Evolutionary conservation across 2,888 invertebrate species (phyloP), one percentile per base, ranked within the genome.

Genomic region (Drosophila bunnanda): DNA sequence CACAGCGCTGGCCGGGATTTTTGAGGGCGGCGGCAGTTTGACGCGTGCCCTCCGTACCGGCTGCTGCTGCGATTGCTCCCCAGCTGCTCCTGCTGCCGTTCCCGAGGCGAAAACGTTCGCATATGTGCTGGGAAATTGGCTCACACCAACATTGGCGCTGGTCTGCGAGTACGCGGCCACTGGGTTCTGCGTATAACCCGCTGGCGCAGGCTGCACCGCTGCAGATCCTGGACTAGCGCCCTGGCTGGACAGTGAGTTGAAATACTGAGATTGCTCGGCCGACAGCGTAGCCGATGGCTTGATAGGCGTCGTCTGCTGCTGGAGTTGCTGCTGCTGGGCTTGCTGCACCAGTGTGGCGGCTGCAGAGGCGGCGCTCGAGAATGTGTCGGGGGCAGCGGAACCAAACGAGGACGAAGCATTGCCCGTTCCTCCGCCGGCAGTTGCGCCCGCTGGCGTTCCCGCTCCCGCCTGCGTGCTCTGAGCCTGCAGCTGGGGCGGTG

Each of bases 1-100:
- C 41, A 99, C 98, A 25, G 98, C 98, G 65, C 96, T 96, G 58
- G 97, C 94, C 44, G 98, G 98, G 89, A 99, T 99, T 96, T 96
- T 97, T 43, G 97, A 97, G 8, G 97, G 97, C 32, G 97, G 97
- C 25, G 97, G 97, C 67, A 97, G 94, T 77, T 96, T 93, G 32
- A 96, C 95, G 67, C 96, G 95, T 61, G 94, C 95, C 56, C 93
- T 90, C 44, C 93, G 91, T 58, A 94, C 94, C 4, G 93, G 90
- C 77, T 90, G 89, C 70, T 90, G 79, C 65, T 91, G 91, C 53
- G 88, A 79, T 36, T 89, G 88, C 46, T 91, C 87, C 22, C 75
- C 73, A 15, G 56, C 25, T 13, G 68, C 36, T 9, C 60, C 59
- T 12, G 69, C 46, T 30, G 41, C 55, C 36, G 70, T 78, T 46